Conservation (phyloP, 2,797 vertebrate genomes). For the Apogon talboti region DNA sequence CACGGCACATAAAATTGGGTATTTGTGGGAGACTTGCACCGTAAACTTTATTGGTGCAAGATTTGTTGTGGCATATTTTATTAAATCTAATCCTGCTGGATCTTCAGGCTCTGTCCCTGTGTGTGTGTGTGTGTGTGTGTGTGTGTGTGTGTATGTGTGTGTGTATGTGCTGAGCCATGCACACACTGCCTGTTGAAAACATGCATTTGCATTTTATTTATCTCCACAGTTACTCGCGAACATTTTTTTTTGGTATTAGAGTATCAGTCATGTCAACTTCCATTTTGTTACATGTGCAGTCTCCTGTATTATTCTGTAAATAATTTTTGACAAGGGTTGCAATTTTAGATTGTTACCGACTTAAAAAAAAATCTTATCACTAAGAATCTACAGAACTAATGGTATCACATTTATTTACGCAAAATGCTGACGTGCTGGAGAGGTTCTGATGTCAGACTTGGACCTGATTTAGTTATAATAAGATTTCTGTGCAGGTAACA, state of each 20-base stretch:
- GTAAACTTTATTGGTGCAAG: slow-evolving; percentile 80
- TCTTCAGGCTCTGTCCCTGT: slow-evolving; percentile 29
- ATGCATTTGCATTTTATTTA: slow-evolving; percentile 55
- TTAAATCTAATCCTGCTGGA: slow-evolving; percentile 74
- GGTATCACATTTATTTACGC: too few relatives aligned
- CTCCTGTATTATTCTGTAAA: background rate
- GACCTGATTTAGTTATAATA: too few relatives aligned
- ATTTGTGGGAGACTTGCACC: slow-evolving; percentile 76
- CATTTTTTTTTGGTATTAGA: slow-evolving; percentile 19
- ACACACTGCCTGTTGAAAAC: slow-evolving; percentile 45
- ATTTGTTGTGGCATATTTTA: slow-evolving; percentile 82
- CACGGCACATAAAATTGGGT: slow-evolving; percentile 71
- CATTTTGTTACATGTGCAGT: background rate
- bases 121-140: too few relatives aligned
- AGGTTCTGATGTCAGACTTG: too few relatives aligned
- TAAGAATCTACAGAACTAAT: too few relatives aligned
- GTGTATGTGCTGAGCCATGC: slow-evolving; percentile 57
- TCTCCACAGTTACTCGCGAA: slow-evolving; percentile 27
- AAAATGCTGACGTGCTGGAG: too few relatives aligned
- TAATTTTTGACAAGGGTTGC: background rate
- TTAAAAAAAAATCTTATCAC: too few relatives aligned
- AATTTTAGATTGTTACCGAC: too few relatives aligned
- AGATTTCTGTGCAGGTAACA: too few relatives aligned
- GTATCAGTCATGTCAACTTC: slow-evolving; percentile 7
- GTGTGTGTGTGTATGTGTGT: too few relatives aligned